Percentiles rank a stretch among this genome's conserved stretches.
Evolutionary conservation across 1,140 invertebrate genomes (phyloP).

Genomic region (Apolygus lucorum): DNA sequence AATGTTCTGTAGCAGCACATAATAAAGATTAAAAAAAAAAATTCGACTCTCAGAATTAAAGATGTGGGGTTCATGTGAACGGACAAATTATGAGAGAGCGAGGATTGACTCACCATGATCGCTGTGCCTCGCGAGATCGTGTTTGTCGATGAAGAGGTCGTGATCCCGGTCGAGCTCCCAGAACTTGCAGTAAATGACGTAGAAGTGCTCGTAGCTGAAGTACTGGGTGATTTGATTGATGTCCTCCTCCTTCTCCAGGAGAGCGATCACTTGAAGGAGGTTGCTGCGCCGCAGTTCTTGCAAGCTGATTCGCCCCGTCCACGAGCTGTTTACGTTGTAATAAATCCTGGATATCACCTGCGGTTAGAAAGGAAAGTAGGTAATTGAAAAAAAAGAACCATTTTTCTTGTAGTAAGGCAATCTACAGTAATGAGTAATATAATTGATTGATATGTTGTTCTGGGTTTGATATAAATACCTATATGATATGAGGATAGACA

Average conservation of each 20-base stretch:
- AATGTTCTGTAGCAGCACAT: no score
- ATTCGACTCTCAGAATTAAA: no score
- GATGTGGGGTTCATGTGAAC: no score
- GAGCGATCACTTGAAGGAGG: constrained; percentile 57
- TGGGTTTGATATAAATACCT: no score
- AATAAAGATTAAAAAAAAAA: no score
- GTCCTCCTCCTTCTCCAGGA: constrained; percentile 85
- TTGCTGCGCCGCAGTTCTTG: constrained; percentile 87
- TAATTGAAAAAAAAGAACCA: no score
- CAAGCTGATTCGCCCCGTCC: constrained; percentile 86
- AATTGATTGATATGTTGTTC: no score
- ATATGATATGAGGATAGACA: no score
- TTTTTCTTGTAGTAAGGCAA: no score
- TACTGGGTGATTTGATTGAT: constrained; percentile 96
- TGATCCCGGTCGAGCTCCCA: constrained; percentile 99
- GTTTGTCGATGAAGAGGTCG: constrained; percentile 90
- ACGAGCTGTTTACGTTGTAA: constrained; percentile 95
- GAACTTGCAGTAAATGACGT: constrained; percentile 99
- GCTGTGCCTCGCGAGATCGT: constrained; percentile 89
- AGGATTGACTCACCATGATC: constrained; percentile 93
- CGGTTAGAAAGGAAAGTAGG: constrained; percentile 34
- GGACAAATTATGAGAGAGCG: no score
- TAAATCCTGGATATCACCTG: constrained; percentile 95
- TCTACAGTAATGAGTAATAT: no score
- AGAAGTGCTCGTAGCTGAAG: constrained; percentile 99